Percentiles rank a stretch among this genome's conserved stretches.
Conservation (phyloP, 1,140 invertebrate genomes). For the Galleria mellonella region DNA sequence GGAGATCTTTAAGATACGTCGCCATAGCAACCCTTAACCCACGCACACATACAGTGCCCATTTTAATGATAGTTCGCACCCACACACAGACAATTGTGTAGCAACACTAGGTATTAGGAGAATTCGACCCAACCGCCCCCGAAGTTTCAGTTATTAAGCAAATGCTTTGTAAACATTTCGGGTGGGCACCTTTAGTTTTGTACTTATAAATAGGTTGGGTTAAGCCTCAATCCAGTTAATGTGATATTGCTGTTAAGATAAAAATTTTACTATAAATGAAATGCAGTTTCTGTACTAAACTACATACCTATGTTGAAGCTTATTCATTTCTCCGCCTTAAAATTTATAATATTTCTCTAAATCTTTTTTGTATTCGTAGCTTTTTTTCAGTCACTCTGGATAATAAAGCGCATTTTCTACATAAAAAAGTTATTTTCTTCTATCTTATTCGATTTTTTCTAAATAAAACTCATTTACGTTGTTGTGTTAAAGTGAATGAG, state of each 20-base stretch:
- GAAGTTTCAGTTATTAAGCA: slow-evolving; percentile 72
- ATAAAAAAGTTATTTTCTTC: too few species aligned
- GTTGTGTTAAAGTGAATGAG: too few species aligned
- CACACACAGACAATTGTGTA: slow-evolving; percentile 24
- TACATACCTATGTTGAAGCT: too few species aligned
- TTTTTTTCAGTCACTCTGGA: too few species aligned
- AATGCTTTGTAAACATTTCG: slow-evolving; percentile 72
- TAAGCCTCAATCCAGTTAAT: slow-evolving; percentile 50
- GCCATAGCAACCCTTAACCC: slow-evolving; percentile 58
- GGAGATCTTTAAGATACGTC: slow-evolving; percentile 72
- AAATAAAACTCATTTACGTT: too few species aligned
- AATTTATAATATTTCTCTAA: too few species aligned
- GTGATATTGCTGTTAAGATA: slow-evolving; percentile 1
- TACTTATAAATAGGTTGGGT: slow-evolving; percentile 52
- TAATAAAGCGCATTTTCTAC: too few species aligned
- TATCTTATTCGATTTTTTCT: too few species aligned
- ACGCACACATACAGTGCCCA: slow-evolving; percentile 26
- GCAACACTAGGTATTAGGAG: slow-evolving; percentile 57
- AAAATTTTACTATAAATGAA: too few species aligned
- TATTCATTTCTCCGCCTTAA: too few species aligned
- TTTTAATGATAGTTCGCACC: slow-evolving; percentile 25
- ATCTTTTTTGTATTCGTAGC: too few species aligned
- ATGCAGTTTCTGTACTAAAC: too few species aligned
- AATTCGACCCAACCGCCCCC: slow-evolving; percentile 56
- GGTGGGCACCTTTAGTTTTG: slow-evolving; percentile 60